Evolutionary conservation across 2,113 vertebrate species (phyloP).

Genomic region (Ahaetulla prasina): DNA sequence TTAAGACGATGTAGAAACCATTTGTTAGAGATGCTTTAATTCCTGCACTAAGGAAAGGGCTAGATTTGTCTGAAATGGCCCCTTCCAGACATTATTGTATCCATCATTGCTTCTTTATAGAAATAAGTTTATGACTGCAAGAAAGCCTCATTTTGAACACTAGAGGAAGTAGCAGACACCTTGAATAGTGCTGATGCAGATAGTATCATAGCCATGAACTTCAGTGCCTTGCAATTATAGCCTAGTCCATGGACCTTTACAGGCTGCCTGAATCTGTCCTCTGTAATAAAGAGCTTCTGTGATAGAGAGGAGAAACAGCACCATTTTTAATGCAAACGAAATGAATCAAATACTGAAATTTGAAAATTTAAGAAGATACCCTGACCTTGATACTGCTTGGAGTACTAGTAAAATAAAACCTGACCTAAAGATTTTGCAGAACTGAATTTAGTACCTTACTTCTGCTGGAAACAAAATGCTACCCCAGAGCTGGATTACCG

Average conservation of each 20-base stretch:
- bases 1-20: neutral
- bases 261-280: neutral
- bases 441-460: neutral
- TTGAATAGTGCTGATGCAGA: neutral
- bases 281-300: neutral
- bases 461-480: slow-evolving; percentile 9
- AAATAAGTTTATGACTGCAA: neutral
- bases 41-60: neutral
- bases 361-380: neutral
- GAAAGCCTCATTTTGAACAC: neutral
- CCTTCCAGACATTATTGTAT: neutral
- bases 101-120: neutral
- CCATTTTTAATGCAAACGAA: neutral
- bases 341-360: neutral
- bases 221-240: neutral
- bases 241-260: neutral
- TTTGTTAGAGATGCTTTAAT: neutral
- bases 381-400: neutral
- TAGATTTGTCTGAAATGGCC: neutral
- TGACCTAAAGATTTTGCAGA: neutral
- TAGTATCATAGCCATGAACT: neutral
- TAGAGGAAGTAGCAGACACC: neutral
- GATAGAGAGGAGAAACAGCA: neutral
- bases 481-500: neutral
- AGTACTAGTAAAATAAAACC: neutral